phyloP scores from a whole-genome alignment of 2,888 invertebrate genomes.

The Tiliacea aurago region DNA sequence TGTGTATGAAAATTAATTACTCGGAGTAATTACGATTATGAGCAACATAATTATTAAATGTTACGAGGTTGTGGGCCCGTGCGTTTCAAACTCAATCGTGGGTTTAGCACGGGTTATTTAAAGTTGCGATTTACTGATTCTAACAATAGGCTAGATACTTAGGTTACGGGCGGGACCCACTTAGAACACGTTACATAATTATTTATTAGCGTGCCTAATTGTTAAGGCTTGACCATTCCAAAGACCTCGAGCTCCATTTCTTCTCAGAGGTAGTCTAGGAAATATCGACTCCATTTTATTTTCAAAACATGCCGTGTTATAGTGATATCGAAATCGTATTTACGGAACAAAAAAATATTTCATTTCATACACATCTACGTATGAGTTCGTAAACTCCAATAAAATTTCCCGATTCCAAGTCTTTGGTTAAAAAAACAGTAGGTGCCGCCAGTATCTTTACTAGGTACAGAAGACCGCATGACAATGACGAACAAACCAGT shows the following conservation, averaged over 20 bases:
- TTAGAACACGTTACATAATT: neutral
- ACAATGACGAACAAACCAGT: neutral
- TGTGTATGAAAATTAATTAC: conserved; percentile 57
- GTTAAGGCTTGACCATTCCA: too few species aligned
- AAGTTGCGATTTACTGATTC: conserved; percentile 10
- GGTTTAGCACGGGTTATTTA: conserved; percentile 21
- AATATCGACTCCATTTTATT: neutral
- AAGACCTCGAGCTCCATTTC: neutral
- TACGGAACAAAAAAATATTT: neutral
- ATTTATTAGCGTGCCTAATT: neutral
- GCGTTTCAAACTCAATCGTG: conserved; percentile 17
- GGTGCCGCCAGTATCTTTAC: neutral
- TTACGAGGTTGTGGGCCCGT: conserved; percentile 43
- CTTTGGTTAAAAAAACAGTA: neutral
- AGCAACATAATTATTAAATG: conserved; percentile 54
- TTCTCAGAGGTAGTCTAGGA: neutral
- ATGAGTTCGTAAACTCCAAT: neutral
- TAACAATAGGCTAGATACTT: neutral
- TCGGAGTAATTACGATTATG: conserved; percentile 48
- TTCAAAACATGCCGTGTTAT: neutral
- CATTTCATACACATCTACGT: neutral
- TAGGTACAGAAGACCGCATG: neutral
- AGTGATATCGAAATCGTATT: neutral
- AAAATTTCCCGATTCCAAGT: neutral
- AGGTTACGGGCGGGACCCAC: neutral